Evolutionary conservation across 2,797 vertebrate species (phyloP).

Genomic region (Phataginus tricuspis): DNA sequence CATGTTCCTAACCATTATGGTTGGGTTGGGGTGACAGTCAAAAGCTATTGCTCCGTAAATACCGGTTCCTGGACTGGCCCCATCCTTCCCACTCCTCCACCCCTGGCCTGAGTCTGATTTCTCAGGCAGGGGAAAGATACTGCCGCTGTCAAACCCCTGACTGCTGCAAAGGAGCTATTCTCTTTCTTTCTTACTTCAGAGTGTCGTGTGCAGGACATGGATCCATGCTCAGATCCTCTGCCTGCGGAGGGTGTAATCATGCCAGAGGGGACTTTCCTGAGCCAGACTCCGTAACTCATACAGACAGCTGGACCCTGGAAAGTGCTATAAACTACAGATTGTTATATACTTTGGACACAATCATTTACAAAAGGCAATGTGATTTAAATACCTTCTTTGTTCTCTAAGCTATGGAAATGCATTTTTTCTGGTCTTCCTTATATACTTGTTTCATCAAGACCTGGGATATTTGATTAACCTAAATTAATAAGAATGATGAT

Average conservation of each 20-base stretch:
- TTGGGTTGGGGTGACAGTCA: background rate
- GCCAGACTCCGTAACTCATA: background rate
- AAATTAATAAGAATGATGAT: conserved; percentile 14
- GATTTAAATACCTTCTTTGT: background rate
- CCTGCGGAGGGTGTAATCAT: background rate
- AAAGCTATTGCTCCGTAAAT: background rate
- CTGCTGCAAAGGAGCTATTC: background rate
- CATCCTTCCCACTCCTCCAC: fast-evolving
- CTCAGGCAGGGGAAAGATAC: background rate
- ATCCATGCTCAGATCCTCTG: background rate
- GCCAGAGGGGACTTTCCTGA: background rate
- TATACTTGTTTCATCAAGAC: background rate
- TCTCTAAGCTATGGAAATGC: background rate
- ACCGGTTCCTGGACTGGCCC: background rate
- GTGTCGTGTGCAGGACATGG: background rate
- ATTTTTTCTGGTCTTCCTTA: background rate
- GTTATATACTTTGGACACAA: background rate
- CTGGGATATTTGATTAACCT: background rate
- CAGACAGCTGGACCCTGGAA: background rate
- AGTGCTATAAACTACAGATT: background rate
- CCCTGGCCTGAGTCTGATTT: background rate
- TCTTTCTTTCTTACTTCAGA: background rate
- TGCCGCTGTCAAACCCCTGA: background rate
- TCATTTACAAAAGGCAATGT: background rate
- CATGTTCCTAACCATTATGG: background rate